Evolutionary conservation across 2,797 vertebrate species (phyloP).

Genomic region (Synanceia verrucosa): DNA sequence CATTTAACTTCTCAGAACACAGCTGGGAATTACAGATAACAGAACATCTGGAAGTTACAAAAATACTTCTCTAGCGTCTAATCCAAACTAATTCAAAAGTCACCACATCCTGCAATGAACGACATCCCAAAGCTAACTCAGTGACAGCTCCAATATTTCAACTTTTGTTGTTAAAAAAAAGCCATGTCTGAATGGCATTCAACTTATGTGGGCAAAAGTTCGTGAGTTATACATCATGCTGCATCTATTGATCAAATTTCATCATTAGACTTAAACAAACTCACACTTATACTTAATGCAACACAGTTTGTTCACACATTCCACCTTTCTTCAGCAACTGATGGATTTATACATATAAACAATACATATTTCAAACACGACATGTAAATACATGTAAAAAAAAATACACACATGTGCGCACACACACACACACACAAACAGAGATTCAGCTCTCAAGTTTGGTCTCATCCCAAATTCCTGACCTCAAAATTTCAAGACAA

Average conservation of each 20-base stretch:
- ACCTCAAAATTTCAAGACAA: constrained; percentile 77
- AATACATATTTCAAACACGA: constrained; percentile 12
- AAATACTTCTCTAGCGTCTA: constrained; percentile 73
- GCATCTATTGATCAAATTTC: constrained; percentile 27
- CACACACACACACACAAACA: background rate
- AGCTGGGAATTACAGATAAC: constrained; percentile 82
- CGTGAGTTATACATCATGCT: constrained; percentile 22
- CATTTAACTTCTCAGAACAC: constrained; percentile 78
- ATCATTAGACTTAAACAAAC: constrained; percentile 8
- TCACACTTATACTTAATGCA: background rate
- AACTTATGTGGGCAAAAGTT: constrained; percentile 51
- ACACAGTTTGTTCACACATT: constrained; percentile 14
- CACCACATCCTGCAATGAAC: constrained; percentile 73
- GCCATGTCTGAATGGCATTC: constrained; percentile 44
- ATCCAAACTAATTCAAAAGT: constrained; percentile 74
- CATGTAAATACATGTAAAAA: background rate
- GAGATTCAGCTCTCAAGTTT: constrained; percentile 55
- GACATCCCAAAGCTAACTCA: constrained; percentile 63
- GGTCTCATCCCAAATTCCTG: constrained; percentile 70
- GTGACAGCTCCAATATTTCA: constrained; percentile 63
- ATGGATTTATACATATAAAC: background rate
- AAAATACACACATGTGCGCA: no score
- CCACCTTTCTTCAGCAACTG: background rate
- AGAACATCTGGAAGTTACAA: constrained; percentile 81
- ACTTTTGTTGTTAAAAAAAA: constrained; percentile 26